A percentile compares a stretch with the other conserved stretches of the same genome.
These are phyloP conservation scores for Coremacera marginata DNA, from an alignment of 2,888 invertebrate species.

Conservation along the genomic window DNA sequence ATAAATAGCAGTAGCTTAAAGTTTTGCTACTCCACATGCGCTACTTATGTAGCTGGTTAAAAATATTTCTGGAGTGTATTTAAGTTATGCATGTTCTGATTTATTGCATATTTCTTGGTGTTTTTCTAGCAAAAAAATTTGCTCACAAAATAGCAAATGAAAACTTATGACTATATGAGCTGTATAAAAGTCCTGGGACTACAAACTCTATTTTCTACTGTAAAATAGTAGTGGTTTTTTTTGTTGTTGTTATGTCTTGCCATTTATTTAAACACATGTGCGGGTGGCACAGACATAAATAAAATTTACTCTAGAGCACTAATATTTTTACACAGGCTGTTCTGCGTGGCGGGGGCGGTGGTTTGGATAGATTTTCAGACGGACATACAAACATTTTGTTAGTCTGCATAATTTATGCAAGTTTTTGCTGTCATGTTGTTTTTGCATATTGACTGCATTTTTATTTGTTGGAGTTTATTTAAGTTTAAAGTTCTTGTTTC, in stretches of 20 bases:
- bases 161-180: constrained; percentile 50
- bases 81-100: constrained; percentile 51
- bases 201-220: not conserved
- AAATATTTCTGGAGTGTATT: constrained; percentile 10
- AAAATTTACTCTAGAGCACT: constrained; percentile 42
- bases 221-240: not conserved
- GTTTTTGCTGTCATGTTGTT: constrained; percentile 28
- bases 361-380: not conserved
- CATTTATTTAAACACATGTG: not conserved
- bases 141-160: constrained; percentile 45
- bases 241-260: not conserved
- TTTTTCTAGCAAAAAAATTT: constrained; percentile 6
- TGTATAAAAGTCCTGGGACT: not conserved
- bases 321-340: not conserved
- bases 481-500: not conserved
- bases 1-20: not conserved
- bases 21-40: not conserved
- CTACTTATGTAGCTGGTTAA: not conserved
- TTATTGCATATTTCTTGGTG: constrained; percentile 45
- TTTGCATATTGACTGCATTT: not conserved
- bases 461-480: not conserved
- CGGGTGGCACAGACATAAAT: constrained; percentile 26
- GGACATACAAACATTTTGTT: constrained; percentile 39
- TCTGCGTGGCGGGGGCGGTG: too few relatives aligned
- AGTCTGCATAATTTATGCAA: constrained; percentile 44